Conservation (phyloP, 2,797 vertebrate species). For the Gallinago solitaria region DNA sequence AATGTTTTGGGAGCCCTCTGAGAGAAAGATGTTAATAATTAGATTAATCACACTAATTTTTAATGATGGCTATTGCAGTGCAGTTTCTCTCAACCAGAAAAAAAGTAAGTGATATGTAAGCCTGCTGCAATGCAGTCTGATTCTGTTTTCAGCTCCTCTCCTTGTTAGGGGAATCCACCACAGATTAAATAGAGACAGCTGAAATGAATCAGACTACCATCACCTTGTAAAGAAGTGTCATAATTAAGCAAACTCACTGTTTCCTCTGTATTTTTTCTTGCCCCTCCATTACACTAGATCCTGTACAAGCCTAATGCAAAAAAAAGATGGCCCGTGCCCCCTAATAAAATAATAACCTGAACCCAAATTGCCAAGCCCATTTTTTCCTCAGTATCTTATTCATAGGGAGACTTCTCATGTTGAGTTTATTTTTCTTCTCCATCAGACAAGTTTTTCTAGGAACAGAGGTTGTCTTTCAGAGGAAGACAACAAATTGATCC, state of each 20-base stretch:
- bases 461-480: constrained; percentile 12
- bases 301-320: neutral
- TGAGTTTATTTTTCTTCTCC: neutral
- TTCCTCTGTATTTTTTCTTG: neutral
- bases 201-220: neutral
- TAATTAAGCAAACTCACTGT: neutral
- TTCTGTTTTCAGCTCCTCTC: neutral
- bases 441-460: neutral
- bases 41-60: neutral
- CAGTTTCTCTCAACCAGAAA: neutral
- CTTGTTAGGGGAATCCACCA: neutral
- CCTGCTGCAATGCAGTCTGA: neutral
- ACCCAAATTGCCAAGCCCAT: neutral
- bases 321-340: neutral
- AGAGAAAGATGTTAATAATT: neutral
- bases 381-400: neutral
- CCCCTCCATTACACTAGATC: neutral
- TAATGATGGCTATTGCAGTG: neutral
- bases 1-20: neutral
- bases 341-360: neutral
- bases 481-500: constrained; percentile 13
- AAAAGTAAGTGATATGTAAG: neutral
- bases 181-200: neutral
- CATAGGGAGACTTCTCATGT: neutral
- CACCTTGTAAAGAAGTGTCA: neutral